Evolutionary conservation across 2,113 vertebrate genomes (phyloP), one percentile per base, ranked within the genome.

Genomic region (Chionis minor): DNA sequence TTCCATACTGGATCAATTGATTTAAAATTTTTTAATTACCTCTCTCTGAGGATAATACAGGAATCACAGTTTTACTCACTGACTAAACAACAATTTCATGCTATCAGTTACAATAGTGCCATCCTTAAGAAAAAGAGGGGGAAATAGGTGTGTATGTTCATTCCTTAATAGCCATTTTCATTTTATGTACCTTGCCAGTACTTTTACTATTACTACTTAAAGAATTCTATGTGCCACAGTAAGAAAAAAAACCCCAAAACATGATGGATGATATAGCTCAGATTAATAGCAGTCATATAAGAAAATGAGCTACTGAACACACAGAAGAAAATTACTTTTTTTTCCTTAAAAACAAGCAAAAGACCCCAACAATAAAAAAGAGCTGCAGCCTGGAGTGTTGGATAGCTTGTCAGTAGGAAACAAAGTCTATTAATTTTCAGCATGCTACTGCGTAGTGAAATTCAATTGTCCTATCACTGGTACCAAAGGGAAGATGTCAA

Each of bases 341-440:
- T 93, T 32, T 30, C 10, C 28, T 79, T 63, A 82, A 59, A 92
- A 96, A 23, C 6, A 78, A 59, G n/a, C 1, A 15, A 59, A 33
- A 30, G 12, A 26, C 11, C 1, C 1, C 7, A 56, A 8, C 33
- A 70, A 23, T 17, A 82, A 61, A 82, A 96, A 73, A 1, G 35
- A 63, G 45, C 32, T 93, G 33, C 54, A 96, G 44, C 49, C 47
- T 79, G 45, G 83, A 95, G 6, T 74, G 42, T 63, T 58, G 55
- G 38, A 61, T 51, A 56, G 44, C 28, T 91, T 93, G 26, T 24
- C 73, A 89, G 74, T 40, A 78, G 28, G 66, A 97, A 97, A 90
- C 32, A 96, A 90, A 91, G 45, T 82, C 52, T 90, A 90, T 95
- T 96, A 92, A 94, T 98, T 97, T 97, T 91, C 67, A 92, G 47